Base-by-base conservation (phyloP, 2,888 invertebrate species). In the Drosophila meridiana region DNA sequence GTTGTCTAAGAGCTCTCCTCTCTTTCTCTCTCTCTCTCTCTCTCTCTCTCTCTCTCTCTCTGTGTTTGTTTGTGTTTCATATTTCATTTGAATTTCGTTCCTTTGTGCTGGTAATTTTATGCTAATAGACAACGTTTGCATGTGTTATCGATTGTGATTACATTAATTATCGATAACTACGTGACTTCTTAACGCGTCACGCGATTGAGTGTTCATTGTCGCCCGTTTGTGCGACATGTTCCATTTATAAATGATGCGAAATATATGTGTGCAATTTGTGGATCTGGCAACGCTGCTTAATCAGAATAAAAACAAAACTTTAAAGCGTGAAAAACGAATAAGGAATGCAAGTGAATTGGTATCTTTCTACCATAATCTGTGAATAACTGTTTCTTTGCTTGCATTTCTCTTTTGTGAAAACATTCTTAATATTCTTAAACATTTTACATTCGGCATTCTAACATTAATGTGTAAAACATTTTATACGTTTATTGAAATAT, bases 121-220 rank as follows among this genome's bases (percentile, higher is more conserved):
- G 59, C 40, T 42, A 61, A 58, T 55, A 40, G 50, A 5, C 26
- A 32, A 13, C 9, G 32, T 20, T 47, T n/a, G 38, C 28, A 32
- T 32, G 26, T 40, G 50, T 32, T 56, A 58, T 68, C 63, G 64
- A 63, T 57, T 63, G 11, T 20, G 48, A 42, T 40, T 38, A 40
- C 67, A 42, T 56, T 50, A 50, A 55, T 43, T 62, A 67, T 62
- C 63, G 67, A 67, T 67, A 56, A 40, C 32, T 57, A 32, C 59
- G 47, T 59, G 47, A 20, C 47, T 38, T 3, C 38, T 38, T 28
- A 47, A 20, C 50, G 34, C n/a, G 20, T 34, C 50, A 34, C 50
- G n/a, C 34, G 50, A 34, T 52, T 52, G 50, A 34, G 50, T 52
- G 34, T 34, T 52, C 11, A 52, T 20, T 52, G 34, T 20, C 20